A percentile compares a stretch with the other conserved stretches of the same genome.
Conservation (phyloP, 2,113 vertebrate genomes). For the Tychaedon coryphoeus region DNA sequence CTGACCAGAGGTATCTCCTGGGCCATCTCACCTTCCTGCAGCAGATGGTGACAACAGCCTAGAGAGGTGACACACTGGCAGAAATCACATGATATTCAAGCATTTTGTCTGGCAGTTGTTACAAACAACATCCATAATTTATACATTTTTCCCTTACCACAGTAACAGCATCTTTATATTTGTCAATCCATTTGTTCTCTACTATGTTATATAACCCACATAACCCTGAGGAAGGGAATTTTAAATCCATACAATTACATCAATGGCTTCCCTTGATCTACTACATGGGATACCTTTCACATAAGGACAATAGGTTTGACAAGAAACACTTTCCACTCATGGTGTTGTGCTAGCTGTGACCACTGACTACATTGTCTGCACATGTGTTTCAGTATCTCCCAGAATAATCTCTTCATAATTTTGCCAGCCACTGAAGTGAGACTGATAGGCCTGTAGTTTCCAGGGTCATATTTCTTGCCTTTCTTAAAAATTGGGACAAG, state of each 20-base stretch:
- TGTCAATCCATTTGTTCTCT: not conserved
- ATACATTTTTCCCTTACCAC: not conserved
- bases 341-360: not conserved
- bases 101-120: not conserved
- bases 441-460: not conserved
- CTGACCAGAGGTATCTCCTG: not conserved
- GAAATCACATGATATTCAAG: not conserved
- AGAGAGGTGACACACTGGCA: not conserved
- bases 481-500: not conserved
- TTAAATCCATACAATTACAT: not conserved
- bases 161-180: not conserved
- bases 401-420: not conserved
- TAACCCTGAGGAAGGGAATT: not conserved
- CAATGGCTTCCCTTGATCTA: not conserved
- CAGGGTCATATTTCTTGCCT: not conserved
- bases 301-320: not conserved
- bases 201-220: not conserved
- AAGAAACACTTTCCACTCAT: not conserved
- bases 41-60: not conserved
- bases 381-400: not conserved
- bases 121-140: not conserved
- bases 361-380: not conserved
- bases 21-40: not conserved
- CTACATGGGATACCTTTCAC: not conserved
- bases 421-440: not conserved